These are phyloP conservation scores for Scomberomorus guttatus DNA, from an alignment of 2,797 vertebrate species.

Conservation along the genomic window DNA sequence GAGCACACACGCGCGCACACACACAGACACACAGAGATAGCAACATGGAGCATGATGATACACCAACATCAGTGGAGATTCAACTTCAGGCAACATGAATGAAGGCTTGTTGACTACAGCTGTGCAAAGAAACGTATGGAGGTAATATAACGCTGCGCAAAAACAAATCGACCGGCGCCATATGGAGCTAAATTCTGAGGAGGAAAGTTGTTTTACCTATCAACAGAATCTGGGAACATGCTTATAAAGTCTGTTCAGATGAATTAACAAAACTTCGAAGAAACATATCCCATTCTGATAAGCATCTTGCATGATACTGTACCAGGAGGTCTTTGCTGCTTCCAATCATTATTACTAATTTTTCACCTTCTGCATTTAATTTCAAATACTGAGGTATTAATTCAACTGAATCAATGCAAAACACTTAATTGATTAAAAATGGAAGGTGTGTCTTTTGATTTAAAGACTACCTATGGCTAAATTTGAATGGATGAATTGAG, in stretches of 20 bases:
- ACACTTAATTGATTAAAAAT: too few relatives aligned
- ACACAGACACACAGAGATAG: not conserved
- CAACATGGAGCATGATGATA: not conserved
- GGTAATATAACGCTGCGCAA: not conserved
- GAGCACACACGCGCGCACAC: too few relatives aligned
- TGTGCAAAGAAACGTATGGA: not conserved
- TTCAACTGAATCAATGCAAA: too few relatives aligned
- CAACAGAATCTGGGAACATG: not conserved
- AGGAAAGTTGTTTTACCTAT: not conserved
- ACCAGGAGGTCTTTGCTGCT: too few relatives aligned
- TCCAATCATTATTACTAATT: too few relatives aligned
- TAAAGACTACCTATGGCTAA: too few relatives aligned
- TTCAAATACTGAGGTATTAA: too few relatives aligned
- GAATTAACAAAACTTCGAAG: not conserved
- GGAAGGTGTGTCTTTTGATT: too few relatives aligned
- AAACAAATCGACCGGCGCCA: not conserved
- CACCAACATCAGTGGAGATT: not conserved
- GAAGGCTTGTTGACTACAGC: not conserved
- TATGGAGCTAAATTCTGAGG: not conserved
- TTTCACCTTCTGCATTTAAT: too few relatives aligned
- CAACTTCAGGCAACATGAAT: not conserved
- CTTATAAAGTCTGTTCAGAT: not conserved
- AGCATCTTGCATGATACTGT: too few relatives aligned
- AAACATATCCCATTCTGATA: too few relatives aligned
- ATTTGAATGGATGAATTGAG: too few relatives aligned